phyloP scores from a whole-genome alignment of 2,113 vertebrate genomes.

The Martes martes region DNA sequence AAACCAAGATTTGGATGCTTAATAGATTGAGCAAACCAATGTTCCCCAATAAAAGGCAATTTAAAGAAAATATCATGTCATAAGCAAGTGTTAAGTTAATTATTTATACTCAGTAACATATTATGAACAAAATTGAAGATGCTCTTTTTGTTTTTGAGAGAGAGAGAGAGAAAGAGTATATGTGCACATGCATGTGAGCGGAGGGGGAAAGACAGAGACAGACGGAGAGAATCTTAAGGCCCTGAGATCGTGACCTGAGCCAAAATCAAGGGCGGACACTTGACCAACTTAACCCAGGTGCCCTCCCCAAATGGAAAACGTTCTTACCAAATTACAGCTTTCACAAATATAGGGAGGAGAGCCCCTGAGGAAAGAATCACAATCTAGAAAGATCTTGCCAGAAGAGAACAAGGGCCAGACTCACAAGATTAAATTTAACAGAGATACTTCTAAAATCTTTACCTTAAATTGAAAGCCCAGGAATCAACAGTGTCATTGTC shows the following conservation, averaged over 20 bases:
- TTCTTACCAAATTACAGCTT: background rate
- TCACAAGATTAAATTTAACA: background rate
- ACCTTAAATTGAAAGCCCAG: background rate
- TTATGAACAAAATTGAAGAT: background rate
- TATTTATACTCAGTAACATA: background rate
- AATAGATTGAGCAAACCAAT: background rate
- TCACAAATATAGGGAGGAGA: background rate
- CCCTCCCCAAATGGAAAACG: background rate
- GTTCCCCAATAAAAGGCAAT: background rate
- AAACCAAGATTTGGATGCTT: background rate
- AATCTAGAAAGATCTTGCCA: background rate
- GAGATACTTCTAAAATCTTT: background rate
- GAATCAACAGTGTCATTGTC: background rate
- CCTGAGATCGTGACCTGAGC: background rate
- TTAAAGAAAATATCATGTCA: background rate
- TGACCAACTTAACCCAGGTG: background rate
- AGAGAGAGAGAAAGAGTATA: background rate
- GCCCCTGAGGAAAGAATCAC: background rate
- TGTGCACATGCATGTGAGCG: background rate
- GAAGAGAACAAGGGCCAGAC: background rate
- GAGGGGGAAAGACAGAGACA: background rate
- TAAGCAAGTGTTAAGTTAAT: background rate
- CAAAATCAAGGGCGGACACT: background rate
- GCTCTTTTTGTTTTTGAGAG: background rate
- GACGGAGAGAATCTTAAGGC: background rate